Conservation (phyloP, 2,888 invertebrate species). For the Chouioia cunea region DNA sequence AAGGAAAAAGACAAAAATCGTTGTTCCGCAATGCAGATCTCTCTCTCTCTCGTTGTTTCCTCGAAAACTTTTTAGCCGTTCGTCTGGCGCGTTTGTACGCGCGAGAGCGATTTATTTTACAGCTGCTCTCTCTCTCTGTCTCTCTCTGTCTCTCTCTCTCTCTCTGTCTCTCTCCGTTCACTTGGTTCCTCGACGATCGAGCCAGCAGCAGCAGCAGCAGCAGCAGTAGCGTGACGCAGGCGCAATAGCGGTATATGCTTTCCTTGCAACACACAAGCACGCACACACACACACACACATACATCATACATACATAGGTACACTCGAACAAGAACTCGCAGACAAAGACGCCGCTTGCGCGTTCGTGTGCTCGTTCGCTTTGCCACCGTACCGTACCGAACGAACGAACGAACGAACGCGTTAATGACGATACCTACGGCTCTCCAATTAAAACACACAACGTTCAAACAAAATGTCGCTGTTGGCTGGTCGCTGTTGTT, state of each 20-base stretch:
- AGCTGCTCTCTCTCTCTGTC: conserved; percentile 18
- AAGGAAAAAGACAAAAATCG: too few relatives aligned
- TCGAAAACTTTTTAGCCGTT: not conserved
- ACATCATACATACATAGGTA: too few relatives aligned
- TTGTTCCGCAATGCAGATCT: not conserved
- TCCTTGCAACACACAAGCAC: too few relatives aligned
- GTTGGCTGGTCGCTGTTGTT: too few relatives aligned
- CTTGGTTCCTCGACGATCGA: conserved; percentile 2
- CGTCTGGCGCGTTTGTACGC: not conserved
- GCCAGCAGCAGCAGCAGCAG: conserved; percentile 2
- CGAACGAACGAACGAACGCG: conserved; percentile 36
- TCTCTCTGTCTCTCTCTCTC: conserved; percentile 51
- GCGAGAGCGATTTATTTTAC: not conserved
- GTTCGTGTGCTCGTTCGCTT: conserved; percentile 62
- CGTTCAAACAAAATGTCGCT: too few relatives aligned
- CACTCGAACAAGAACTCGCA: conserved; percentile 69
- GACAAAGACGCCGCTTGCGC: conserved; percentile 51
- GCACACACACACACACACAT: too few relatives aligned
- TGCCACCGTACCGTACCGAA: conserved; percentile 58
- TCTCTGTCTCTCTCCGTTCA: conserved; percentile 77
- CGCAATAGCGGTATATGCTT: too few relatives aligned
- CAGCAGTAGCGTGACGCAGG: not conserved
- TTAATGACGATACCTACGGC: conserved; percentile 40
- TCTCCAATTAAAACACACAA: not conserved
- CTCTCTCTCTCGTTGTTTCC: conserved; percentile 1